Base-by-base conservation (phyloP, 2,888 invertebrate genomes). In the Eristalis intricaria region DNA sequence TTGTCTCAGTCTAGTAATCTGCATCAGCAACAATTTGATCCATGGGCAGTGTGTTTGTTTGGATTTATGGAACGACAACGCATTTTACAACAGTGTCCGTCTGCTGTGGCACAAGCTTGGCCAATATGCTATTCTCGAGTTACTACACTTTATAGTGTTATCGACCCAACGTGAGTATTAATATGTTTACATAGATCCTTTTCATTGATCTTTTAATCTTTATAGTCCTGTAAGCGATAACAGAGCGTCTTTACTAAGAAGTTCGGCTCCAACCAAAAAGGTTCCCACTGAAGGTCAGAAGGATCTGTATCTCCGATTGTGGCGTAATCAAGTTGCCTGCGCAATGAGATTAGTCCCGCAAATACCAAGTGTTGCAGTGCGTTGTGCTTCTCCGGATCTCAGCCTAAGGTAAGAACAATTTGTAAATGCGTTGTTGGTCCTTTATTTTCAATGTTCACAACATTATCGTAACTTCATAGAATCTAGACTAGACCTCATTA, bases 251-350 rank as follows among this genome's bases (percentile, higher is more conserved):
- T 94, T 99, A 29, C 94, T 99, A 84, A 95, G 99, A 79, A 96
- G 97, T 89, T 97, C 98, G 7, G 96, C 98, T 0, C 95, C 97
- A 5, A 96, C 97, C 0, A 96, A 98, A 90, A 98, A 98, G 92
- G 97, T 98, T 10, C 96, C 98, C 75, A 98, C 97, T 89, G 99
- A 99, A 93, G 92, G 93, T 70, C 93, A 93, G 90, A 94, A 98
- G 89, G 99, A 99, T 92, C 96, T 97, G 40, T 98, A 99, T 93
- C 96, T 99, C 94, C 98, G 98, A 93, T 95, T 99, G 29, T 99
- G 99, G 99, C 97, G 98, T 92, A 99, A 99, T 94, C 99, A 99
- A 93, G 96, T 99, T 90, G 97, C 98, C 19, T 97, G 99, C 94
- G 98, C 98, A 8, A 99, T 99, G 94, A 95, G 98, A 73, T 97